These are phyloP conservation scores for Colletes latitarsis DNA, from an alignment of 1,140 invertebrate genomes.

Conservation along the genomic window DNA sequence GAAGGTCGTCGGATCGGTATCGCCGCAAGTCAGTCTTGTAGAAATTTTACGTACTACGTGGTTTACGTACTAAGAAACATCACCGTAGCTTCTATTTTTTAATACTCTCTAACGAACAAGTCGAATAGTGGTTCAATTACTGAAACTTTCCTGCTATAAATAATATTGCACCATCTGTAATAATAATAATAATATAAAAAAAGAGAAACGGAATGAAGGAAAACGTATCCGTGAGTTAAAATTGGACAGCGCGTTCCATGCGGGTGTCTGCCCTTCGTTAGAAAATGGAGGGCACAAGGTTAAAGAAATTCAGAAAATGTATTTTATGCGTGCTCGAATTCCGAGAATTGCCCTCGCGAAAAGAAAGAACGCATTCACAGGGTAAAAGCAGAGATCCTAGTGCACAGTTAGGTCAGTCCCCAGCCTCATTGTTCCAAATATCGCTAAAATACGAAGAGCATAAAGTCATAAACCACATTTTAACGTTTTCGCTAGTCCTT, in stretches of 20 bases:
- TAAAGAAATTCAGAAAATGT: neutral
- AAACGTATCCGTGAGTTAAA: neutral
- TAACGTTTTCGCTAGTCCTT: constrained; percentile 59
- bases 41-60: neutral
- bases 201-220: too few species aligned
- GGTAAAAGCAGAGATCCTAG: neutral
- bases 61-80: neutral
- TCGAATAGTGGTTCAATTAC: too few species aligned
- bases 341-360: neutral
- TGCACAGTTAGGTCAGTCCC: constrained; percentile 53
- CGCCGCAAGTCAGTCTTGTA: neutral
- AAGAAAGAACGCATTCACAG: neutral
- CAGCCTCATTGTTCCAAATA: constrained; percentile 66
- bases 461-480: constrained; percentile 69
- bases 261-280: neutral
- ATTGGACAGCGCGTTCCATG: neutral
- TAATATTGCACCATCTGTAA: too few species aligned
- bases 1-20: constrained; percentile 8
- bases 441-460: constrained; percentile 63
- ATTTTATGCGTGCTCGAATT: constrained; percentile 27
- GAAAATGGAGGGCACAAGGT: constrained; percentile 9
- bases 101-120: too few species aligned
- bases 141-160: too few species aligned
- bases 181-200: too few species aligned
- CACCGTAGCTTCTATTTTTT: too few species aligned